Evolutionary conservation across 2,113 vertebrate species (phyloP), one percentile per base, ranked within the genome.

Genomic region (Merops nubicus): DNA sequence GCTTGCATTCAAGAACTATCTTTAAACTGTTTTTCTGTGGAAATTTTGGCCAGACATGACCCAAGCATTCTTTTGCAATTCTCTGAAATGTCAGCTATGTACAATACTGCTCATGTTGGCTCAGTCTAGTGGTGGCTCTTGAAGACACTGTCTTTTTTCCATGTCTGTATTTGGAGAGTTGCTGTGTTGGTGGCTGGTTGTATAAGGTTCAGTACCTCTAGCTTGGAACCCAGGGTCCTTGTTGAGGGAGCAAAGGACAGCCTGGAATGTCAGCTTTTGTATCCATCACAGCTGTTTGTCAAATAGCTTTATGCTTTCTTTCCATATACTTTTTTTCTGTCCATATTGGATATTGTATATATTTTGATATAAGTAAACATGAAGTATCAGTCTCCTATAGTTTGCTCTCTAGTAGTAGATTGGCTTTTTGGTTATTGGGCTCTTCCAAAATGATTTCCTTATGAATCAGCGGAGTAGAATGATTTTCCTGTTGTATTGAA

Each of bases 81-180:
- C 19, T 79, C 26, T 14, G 21, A 15, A 48, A 8, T 60, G 51
- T 65, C 45, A 60, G 21, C 43, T 51, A 2, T 21, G 26, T 77
- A 19, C 22, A 31, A 0, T 59, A 20, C 29, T 33, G 15, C 18
- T 78, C 3, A 4, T 36, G 20, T 34, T 88, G 73, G 15, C n/a
- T 57, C n/a, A 45, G 26, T 21, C 7, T 8, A 40, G 28, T 1
- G 1, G 9, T 29, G 1, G 3, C 53, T 42, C 38, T 42, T 67
- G 42, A 68, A 68, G 36, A 29, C 13, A 5, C 34, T 12, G 33
- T 45, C 62, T 72, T 81, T 50, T 34, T 50, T 16, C 18, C 11
- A 1, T n/a, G 12, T 22, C 33, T 11, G 6, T 26, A 2, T 73
- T 42, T 23, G 65, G 64, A 50, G 26, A 26, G 31, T 36, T 68